Evolutionary conservation across 2,797 vertebrate species (phyloP).

Genomic region (Micropoecilia bifurca): DNA sequence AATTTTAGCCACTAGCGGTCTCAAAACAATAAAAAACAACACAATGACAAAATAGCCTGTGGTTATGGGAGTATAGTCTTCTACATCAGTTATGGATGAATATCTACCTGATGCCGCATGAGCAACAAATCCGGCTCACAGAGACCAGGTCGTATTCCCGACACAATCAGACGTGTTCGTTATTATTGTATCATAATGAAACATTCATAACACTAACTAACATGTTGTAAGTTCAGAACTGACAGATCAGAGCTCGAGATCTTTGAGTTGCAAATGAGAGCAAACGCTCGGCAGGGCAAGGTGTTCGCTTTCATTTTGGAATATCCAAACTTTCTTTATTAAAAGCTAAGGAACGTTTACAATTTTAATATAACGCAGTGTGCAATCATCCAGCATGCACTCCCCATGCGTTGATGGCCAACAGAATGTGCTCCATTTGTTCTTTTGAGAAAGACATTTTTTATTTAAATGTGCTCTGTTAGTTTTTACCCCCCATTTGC

Average conservation of each 20-base stretch:
- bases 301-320: neutral
- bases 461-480: conserved; percentile 27
- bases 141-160: neutral
- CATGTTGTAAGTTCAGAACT: neutral
- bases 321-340: neutral
- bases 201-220: neutral
- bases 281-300: no score
- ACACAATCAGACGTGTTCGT: neutral
- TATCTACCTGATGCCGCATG: neutral
- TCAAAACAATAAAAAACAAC: conserved; percentile 6
- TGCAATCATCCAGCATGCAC: neutral
- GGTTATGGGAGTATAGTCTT: conserved; percentile 3
- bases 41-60: neutral
- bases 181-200: neutral
- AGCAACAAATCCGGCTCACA: neutral
- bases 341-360: neutral
- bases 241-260: neutral
- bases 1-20: conserved; percentile 14
- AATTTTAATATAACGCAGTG: neutral
- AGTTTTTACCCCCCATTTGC: conserved; percentile 36
- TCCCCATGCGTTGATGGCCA: neutral
- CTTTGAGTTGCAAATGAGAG: neutral
- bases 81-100: neutral
- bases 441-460: neutral
- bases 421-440: neutral